Evolutionary conservation across 1,140 invertebrate genomes (phyloP), one percentile per base, ranked within the genome.

Genomic region (Dendroctonus valens): DNA sequence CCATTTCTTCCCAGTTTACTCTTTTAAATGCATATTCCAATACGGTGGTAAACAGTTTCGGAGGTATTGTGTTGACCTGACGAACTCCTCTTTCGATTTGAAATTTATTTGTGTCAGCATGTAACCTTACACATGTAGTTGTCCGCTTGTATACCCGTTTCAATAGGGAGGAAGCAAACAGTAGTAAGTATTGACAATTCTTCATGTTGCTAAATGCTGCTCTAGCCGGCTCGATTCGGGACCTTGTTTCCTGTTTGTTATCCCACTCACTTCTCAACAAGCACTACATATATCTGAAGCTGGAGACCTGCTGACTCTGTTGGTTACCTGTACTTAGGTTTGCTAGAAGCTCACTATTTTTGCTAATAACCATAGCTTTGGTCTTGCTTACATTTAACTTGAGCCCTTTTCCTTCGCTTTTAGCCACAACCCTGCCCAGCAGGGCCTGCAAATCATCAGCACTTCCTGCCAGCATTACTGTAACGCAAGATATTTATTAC

Each of bases 291-390:
- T 54, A 55, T 41, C 53, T 40, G 53, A 55, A 55, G 38, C 53
- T 55, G 53, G 53, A 55, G 26, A 39, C 38, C 14, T 55, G 53
- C 53, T 41, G 53, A 55, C 5, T 55, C 26, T 55, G 53, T 39
- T 39, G 53, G 53, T 55, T 52, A 5, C 50, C 50, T n/a, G 50
- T 52, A 26, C 50, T 52, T 5, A 52, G 15, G 50, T 52, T 52
- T 52, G 50, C 50, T 15, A 26, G 15, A 11, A 26, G 50, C 15
- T 52, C 50, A 52, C 50, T 5, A 15, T 3, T 55, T 55, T 55
- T 7, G 38, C 38, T 40, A 38, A 38, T 11, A 37, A 38, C 26
- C 15, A 38, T 38, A 38, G 9, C 6, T 52, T n/a, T 1, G 44
- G 44, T 46, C 12, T 46, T 46, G 44, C 44, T 46, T 1, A 46